Evolutionary conservation across 2,113 vertebrate genomes (phyloP).

Genomic region (Colius striatus): DNA sequence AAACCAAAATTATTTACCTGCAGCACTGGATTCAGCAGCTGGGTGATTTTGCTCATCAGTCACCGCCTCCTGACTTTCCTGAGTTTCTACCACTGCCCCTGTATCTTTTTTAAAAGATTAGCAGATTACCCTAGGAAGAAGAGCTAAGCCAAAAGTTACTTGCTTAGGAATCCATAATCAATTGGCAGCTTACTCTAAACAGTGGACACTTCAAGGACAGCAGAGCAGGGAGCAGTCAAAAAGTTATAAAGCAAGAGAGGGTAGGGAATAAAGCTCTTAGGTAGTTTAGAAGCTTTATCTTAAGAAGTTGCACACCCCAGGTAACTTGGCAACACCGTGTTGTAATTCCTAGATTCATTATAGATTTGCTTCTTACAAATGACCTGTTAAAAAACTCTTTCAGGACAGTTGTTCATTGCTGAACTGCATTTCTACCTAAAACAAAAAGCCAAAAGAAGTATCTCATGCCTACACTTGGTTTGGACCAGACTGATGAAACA

Average conservation of each 20-base stretch:
- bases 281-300: not conserved
- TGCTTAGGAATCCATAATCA: not conserved
- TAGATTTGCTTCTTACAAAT: not conserved
- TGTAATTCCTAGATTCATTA: not conserved
- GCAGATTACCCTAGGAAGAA: not conserved
- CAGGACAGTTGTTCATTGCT: not conserved
- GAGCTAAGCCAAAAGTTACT: not conserved
- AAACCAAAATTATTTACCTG: not conserved
- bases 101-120: not conserved
- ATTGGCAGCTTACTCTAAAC: not conserved
- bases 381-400: not conserved
- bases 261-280: not conserved
- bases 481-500: not conserved
- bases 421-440: not conserved
- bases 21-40: not conserved
- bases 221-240: not conserved
- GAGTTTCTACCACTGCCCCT: not conserved
- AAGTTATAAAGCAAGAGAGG: not conserved
- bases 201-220: not conserved
- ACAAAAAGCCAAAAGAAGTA: not conserved
- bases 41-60: not conserved
- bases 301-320: not conserved
- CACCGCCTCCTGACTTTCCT: constrained; percentile 5
- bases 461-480: not conserved
- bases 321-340: not conserved